phyloP scores from a whole-genome alignment of 2,113 vertebrate genomes.

The Heterochromis multidens region DNA sequence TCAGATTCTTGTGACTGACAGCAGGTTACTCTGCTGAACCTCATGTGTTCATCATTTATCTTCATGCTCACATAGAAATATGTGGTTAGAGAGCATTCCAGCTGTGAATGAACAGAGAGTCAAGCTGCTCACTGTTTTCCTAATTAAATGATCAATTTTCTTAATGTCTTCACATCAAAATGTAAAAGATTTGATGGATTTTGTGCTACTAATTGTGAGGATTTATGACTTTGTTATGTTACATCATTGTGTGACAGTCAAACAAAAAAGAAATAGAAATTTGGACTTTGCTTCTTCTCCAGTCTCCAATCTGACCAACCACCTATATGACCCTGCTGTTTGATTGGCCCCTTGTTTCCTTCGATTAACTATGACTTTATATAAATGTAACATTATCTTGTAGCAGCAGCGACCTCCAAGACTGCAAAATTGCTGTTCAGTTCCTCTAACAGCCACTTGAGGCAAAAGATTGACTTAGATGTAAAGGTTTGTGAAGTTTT shows the following conservation, averaged over 20 bases:
- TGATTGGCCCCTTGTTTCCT: not conserved
- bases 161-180: not conserved
- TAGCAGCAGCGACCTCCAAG: not conserved
- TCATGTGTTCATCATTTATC: not conserved
- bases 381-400: not conserved
- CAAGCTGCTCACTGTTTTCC: too few relatives aligned
- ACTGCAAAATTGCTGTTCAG: not conserved
- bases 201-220: not conserved
- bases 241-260: not conserved
- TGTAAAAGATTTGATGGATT: not conserved
- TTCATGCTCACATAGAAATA: not conserved
- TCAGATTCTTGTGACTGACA: not conserved
- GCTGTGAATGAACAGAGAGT: not conserved
- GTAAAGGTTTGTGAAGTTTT: not conserved
- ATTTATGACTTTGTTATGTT: not conserved
- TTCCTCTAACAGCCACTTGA: not conserved
- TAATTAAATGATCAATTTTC: too few relatives aligned
- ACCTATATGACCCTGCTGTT: not conserved
- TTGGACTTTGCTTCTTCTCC: too few relatives aligned
- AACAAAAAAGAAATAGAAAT: too few relatives aligned
- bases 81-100: not conserved
- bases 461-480: not conserved
- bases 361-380: not conserved
- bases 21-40: not conserved
- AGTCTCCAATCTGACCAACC: not conserved